Base-by-base conservation (phyloP, 2,888 invertebrate genomes). In the Volucella inflata region DNA sequence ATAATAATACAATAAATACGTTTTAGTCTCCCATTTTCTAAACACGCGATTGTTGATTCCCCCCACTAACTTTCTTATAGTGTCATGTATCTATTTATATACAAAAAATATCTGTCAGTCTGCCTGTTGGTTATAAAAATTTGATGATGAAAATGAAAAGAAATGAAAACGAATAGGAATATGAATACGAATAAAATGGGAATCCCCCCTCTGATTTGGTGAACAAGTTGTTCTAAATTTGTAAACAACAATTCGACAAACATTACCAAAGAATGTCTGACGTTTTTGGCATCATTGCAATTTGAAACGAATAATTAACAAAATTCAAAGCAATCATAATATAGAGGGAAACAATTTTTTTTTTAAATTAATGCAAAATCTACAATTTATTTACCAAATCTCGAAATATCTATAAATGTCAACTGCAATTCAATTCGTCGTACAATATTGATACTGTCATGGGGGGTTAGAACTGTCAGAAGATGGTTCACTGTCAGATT, bases 151-250 rank as follows among this genome's bases (percentile, higher is more conserved):
- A 36, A 40, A 46, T 1, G 6, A 21, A 51, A 51, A 17, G 10
- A 10, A 3, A 50, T 14, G 57, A 44, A 11, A 11, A 10, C 40
- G 8, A 12, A 17, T 21, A 60, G 10, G 38, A 21, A 42, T 40
- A 38, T 9, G 40, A 42, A 42, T 62, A 72, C 72, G 17, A 72
- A 51, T 53, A 53, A 42, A 53, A 72, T 62, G 17, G 72, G 72
- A n/a, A 9, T 53, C 38, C 62, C 62, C 60, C 14, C 36, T 10
- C n/a, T 16, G 10, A 9, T 30, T 50, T 10, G n/a, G 30, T 12
- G 12, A 14, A 62, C 51, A 53, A 36, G 38, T 50, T 75, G 50
- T 46, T 74, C 53, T 48, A 65, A 57, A 48, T 65, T 40, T 75
- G 48, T 42, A 48, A 57, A 50, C 48, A 62, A 17, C 36, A 42